Evolutionary conservation across 2,113 vertebrate genomes (phyloP).

Genomic region (Grus americana): DNA sequence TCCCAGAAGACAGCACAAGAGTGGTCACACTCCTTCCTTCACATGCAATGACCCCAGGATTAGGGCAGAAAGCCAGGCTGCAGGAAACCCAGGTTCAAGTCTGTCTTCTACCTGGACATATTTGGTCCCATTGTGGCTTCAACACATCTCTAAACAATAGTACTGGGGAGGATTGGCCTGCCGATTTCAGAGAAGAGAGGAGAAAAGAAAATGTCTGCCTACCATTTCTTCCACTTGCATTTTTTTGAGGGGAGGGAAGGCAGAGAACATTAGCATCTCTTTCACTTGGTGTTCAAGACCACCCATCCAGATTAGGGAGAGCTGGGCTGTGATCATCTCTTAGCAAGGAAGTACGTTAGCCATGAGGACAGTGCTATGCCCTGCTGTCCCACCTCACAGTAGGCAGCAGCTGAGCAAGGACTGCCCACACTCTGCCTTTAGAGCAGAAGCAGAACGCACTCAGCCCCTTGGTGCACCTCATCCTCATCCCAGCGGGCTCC

Average conservation of each 20-base stretch:
- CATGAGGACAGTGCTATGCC: background rate
- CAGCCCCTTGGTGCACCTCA: background rate
- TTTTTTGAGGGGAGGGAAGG: background rate
- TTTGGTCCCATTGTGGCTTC: background rate
- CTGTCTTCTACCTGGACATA: background rate
- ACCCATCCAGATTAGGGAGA: background rate
- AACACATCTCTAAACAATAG: background rate
- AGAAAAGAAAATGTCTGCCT: background rate
- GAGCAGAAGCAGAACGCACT: background rate
- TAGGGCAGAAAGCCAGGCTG: background rate
- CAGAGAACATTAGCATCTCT: background rate
- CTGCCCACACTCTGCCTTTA: background rate
- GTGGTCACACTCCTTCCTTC: background rate
- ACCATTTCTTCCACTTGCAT: background rate
- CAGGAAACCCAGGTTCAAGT: background rate
- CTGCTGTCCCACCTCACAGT: background rate
- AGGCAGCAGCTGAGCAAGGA: background rate
- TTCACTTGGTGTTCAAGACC: background rate
- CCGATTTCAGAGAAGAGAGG: background rate
- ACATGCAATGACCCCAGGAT: background rate
- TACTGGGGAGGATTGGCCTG: background rate
- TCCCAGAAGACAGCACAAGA: background rate
- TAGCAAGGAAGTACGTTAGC: background rate
- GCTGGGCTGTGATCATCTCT: background rate
- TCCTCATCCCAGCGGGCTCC: background rate